Conservation (phyloP, 53 echinoderm and acorn worm species). For the Echinometra lucunter region DNA sequence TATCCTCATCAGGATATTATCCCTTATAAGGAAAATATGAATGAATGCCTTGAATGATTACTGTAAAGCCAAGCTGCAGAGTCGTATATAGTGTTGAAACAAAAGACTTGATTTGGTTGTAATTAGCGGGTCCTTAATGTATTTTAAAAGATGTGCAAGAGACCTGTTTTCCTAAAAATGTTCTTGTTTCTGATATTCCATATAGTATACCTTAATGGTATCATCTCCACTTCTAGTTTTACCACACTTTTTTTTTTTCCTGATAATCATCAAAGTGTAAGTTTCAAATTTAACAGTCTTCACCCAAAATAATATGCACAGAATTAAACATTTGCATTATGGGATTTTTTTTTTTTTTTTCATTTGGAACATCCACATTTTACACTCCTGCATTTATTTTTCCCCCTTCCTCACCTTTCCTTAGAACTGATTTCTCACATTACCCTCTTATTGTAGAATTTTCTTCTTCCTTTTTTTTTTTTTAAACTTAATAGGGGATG, state of each 20-base stretch:
- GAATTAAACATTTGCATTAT: background rate
- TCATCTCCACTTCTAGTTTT: no score
- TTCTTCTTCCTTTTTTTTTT: background rate
- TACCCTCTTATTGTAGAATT: background rate
- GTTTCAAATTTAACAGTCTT: background rate
- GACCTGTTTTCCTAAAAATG: background rate
- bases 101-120: background rate
- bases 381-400: constrained; percentile 8
- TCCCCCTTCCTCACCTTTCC: background rate
- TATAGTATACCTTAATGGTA: background rate
- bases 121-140: background rate
- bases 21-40: background rate
- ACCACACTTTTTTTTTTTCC: background rate
- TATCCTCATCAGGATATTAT: background rate
- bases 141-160: background rate
- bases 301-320: background rate
- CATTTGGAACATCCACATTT: constrained; percentile 4
- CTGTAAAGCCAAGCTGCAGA: background rate
- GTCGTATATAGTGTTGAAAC: background rate
- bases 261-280: background rate
- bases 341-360: background rate
- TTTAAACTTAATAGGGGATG: background rate
- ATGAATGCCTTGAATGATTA: background rate
- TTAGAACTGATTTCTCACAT: background rate
- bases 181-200: background rate